Conservation (phyloP, 2,797 vertebrate species). For the Iguana delicatissima region DNA sequence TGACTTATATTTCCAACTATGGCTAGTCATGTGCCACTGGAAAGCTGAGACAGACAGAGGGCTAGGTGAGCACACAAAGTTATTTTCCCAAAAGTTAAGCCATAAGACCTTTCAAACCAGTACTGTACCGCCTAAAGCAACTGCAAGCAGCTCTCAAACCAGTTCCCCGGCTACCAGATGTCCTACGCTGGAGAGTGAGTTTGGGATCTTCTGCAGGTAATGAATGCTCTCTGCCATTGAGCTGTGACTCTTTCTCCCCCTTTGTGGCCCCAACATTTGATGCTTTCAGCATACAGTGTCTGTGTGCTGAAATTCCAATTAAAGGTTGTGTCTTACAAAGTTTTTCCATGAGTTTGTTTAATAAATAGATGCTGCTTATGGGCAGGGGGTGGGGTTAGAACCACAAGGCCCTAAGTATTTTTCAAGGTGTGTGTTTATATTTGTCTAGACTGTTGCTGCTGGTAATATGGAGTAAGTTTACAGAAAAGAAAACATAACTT, state of each 20-base stretch:
- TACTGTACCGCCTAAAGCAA: background rate
- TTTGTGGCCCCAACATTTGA: background rate
- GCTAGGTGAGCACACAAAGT: background rate
- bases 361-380: background rate
- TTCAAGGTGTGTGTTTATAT: background rate
- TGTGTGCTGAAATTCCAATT: background rate
- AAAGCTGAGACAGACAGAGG: background rate
- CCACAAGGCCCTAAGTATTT: constrained; percentile 2
- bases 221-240: background rate
- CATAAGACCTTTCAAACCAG: background rate
- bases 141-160: background rate
- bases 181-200: background rate
- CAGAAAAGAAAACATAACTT: constrained; percentile 36
- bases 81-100: background rate
- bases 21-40: background rate
- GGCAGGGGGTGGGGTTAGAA: background rate
- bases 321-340: background rate
- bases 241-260: background rate
- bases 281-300: background rate
- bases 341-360: background rate
- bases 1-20: background rate
- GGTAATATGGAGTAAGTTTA: constrained; percentile 26
- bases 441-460: constrained; percentile 19
- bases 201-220: background rate
- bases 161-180: background rate